Evolutionary conservation across 2,888 invertebrate genomes (phyloP), one percentile per base, ranked within the genome.

Genomic region (Idaea aversata): DNA sequence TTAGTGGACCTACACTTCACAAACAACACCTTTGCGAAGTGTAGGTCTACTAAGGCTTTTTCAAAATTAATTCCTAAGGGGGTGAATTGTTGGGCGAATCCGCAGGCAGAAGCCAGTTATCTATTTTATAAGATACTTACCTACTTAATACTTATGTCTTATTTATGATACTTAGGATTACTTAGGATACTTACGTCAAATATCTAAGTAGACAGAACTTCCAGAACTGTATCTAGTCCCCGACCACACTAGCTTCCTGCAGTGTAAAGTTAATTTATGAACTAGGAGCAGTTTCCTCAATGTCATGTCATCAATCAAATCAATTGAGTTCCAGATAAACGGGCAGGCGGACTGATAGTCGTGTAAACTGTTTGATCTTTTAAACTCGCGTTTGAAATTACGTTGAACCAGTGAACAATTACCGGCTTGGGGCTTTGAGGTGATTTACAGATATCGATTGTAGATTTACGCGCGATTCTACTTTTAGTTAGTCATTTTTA

Each of bases 241-340:
- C 47, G 7, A 47, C 7, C 47, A 7, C 10, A 47, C 47, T 47
- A 47, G 47, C 47, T 47, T 47, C 47, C 47, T 47, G 47, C 47
- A 25, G 25, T 25, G 25, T 47, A 47, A 47, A 47, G 47, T 13
- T 47, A 47, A 47, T 47, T 47, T 47, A 47, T 47, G 47, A 47
- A 47, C 47, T 47, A 47, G 47, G 13, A 47, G 47, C 47, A 13
- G 47, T 47, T 13, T 47, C 47, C 47, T 47, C 7, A 47, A 47
- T 47, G 47, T 47, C 47, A 47, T 47, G 47, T 47, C 47, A 47
- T 47, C 47, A 47, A 47, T 47, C 47, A 47, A 47, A 47, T 47
- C 47, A 47, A 47, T 47, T 47, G 47, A 47, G 47, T 47, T 47
- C 47, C 47, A 47, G 47, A 13, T 47, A 13, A 47, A 47, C 47